Conservation (phyloP, 2,113 vertebrate species). For the Poeciliopsis turrubarensis region DNA sequence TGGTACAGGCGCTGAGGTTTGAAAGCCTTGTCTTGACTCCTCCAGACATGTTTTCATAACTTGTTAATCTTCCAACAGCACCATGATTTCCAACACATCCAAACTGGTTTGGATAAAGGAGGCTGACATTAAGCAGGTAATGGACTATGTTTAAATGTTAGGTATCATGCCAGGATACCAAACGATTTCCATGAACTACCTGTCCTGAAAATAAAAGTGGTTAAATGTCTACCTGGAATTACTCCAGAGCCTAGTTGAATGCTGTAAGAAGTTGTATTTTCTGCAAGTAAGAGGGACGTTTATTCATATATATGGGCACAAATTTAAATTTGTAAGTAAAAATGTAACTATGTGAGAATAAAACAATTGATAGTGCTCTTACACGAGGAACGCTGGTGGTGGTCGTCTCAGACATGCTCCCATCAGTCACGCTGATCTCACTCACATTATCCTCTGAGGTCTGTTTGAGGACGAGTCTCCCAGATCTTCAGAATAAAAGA, state of each 20-base stretch:
- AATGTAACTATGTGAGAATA: background rate
- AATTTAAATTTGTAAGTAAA: background rate
- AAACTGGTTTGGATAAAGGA: background rate
- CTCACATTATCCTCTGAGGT: conserved; percentile 74
- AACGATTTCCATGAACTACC: background rate
- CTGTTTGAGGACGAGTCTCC: conserved; percentile 68
- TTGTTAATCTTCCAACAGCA: background rate
- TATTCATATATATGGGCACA: background rate
- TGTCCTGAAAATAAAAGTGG: background rate
- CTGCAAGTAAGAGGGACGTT: too few species aligned
- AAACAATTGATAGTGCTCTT: conserved; percentile 7
- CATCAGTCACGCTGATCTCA: conserved; percentile 59
- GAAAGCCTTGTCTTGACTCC: too few species aligned
- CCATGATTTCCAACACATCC: background rate
- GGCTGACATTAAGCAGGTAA: background rate
- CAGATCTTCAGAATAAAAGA: conserved; percentile 52
- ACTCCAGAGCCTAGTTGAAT: background rate
- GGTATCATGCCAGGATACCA: background rate
- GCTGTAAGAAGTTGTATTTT: background rate
- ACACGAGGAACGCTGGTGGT: conserved; percentile 80
- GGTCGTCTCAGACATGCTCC: conserved; percentile 62
- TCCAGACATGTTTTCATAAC: background rate
- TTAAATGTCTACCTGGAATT: background rate
- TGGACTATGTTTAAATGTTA: too few species aligned
- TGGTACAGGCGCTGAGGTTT: too few species aligned